Base-by-base conservation (phyloP, 2,113 vertebrate species). In the Platichthys flesus region DNA sequence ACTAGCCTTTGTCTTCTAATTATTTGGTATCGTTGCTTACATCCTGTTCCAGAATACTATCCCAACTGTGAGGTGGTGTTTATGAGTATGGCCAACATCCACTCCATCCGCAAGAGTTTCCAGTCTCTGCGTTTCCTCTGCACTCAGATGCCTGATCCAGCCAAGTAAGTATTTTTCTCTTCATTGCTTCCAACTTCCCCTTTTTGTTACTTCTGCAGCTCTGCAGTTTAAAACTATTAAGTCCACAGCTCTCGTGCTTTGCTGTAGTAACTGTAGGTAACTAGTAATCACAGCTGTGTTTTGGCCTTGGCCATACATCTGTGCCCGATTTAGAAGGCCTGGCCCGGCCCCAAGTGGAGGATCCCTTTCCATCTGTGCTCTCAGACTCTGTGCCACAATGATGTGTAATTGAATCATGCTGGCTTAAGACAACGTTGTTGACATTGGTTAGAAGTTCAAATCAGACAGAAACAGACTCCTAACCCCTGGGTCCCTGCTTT, bases 1-100 rank as follows among this genome's bases (percentile, higher is more conserved):
- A 9, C 57, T 42, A 63, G 6, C 23, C 68, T 51, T 56, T 40
- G 31, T 24, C 82, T 47, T 10, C 10, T 40, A 26, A 16, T 12
- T 42, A 2, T 42, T 67, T 64, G 61, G 21, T 23, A 61, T 21
- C 2, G 13, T 57, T 74, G 14, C 66, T 62, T 67, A 23, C 12
- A 14, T 65, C 3, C 9, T 52, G 14, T 74, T 92, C 2, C 92
- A 99, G 97, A 99, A 76, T 99, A 99, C 93, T 99, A 99, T 72
- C 98, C 97, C 0, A 99, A 97, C 95, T 99, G 96, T 88, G 98
- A 99, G 92, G 97, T 99, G 16, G 95, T 98, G 59, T 99, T 99
- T 87, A 99, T 99, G 98, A 96, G 97, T 42, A 99, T 99, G 98
- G 98, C 98, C 84, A 99, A 99, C 93, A 99, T 99, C 84, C 98